A percentile compares a stretch with the other conserved stretches of the same genome.
Evolutionary conservation across 2,797 vertebrate genomes (phyloP).

Genomic region (Tiaroga cobitis): DNA sequence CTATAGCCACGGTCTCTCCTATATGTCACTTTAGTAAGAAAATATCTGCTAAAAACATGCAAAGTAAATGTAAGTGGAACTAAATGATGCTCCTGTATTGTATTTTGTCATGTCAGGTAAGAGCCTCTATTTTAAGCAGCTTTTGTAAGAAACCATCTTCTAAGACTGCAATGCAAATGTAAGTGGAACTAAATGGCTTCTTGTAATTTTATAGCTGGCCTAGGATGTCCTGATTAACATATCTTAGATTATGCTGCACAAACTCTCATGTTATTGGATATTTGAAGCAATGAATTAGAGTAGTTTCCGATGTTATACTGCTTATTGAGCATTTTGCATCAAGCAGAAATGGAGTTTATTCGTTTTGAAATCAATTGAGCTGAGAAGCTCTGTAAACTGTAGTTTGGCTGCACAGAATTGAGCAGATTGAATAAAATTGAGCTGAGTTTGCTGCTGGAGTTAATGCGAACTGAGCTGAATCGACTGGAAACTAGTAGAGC

Average conservation of each 20-base stretch:
- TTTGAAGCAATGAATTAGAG: not conserved
- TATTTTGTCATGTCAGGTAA: not conserved
- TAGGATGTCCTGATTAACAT: slow-evolving; percentile 9
- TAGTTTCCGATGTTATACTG: slow-evolving; percentile 52
- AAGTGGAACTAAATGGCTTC: not conserved
- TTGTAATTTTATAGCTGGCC: slow-evolving; percentile 2
- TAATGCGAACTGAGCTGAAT: slow-evolving; percentile 19
- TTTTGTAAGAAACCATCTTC: not conserved
- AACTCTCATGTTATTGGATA: not conserved
- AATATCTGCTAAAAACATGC: not conserved
- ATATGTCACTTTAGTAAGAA: not conserved
- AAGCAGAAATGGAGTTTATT: slow-evolving; percentile 13
- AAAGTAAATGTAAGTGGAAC: not conserved
- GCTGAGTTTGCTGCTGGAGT: not conserved
- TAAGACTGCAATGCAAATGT: not conserved
- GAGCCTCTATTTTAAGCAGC: not conserved
- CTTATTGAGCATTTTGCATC: slow-evolving; percentile 22
- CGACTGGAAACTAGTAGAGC: slow-evolving; percentile 13
- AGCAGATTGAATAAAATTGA: slow-evolving; percentile 20
- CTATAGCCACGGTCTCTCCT: not conserved
- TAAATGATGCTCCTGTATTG: not conserved
- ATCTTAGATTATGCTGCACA: slow-evolving; percentile 1
- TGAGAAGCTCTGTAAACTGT: slow-evolving; percentile 10
- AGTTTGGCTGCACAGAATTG: slow-evolving; percentile 5
- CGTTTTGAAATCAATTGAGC: not conserved